Base-by-base conservation (phyloP, 1,140 invertebrate genomes). In the Monomorium pharaonis region DNA sequence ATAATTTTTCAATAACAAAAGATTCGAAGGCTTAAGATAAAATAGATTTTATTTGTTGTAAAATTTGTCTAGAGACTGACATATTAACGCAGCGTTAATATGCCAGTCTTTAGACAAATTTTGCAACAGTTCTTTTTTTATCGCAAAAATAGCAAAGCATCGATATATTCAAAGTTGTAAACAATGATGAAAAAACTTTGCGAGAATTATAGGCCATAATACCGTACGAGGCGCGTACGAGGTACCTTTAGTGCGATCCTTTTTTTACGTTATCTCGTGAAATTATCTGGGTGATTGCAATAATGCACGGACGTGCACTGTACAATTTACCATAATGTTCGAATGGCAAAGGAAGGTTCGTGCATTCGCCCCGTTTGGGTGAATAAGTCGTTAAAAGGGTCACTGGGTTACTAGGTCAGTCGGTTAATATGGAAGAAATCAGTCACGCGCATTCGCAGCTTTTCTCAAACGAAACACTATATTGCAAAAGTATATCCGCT, bases 291-390 rank as follows among this genome's bases (percentile, higher is more conserved):
- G 37, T 33, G 51, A 83, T 60, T 83, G 65, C 33, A 72, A 81
- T 81, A 81, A 81, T 14, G 49, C 12, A 58, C 37, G 24, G 12
- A 72, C 49, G 18, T 44, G 44, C 21, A 74, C 3, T 16, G 37
- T 83, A 83, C 67, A 83, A 83, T 83, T 83, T 83, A 37, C 67
- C 51, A 9, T 74, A 83, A 83, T 74, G 78, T 74, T 74, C 78
- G 18, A 47, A 58, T 72, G 51, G 37, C 16, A 83, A 74, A 74
- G 60, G 78, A 72, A 27, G 51, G 67, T 47, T 83, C 67, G 78
- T 83, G 67, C 67, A 83, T 83, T 83, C 51, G 78, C 51, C 78
- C 51, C 67, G 67, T 83, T 83, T 83, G 78, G 67, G 27, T 44
- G 78, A 69, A 83, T 74, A 83, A 70, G 37, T 58, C 18, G 78